These are phyloP conservation scores for Teleogryllus oceanicus DNA, from an alignment of 2,888 invertebrate genomes.

Conservation along the genomic window DNA sequence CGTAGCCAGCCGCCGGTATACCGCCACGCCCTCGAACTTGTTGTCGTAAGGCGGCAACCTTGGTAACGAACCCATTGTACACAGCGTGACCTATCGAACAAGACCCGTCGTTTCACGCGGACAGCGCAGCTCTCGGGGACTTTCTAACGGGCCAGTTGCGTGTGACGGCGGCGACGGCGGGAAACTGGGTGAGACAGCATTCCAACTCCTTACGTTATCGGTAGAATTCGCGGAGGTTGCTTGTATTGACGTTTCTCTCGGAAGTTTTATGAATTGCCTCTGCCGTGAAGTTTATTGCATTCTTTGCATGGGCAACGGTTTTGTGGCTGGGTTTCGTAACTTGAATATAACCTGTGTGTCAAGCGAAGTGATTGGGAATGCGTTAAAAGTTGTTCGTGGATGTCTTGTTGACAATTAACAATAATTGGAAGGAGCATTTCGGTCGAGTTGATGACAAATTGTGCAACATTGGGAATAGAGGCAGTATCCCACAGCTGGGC, in stretches of 20 bases:
- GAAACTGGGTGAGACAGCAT: background rate
- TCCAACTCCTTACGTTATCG: background rate
- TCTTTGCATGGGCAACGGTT: background rate
- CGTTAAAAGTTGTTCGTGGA: no score
- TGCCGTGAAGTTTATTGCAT: background rate
- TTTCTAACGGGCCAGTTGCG: background rate
- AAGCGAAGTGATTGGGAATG: no score
- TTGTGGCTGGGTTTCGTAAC: no score
- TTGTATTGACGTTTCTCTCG: background rate
- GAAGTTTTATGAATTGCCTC: background rate
- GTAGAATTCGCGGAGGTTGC: background rate
- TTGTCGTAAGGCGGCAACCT: background rate
- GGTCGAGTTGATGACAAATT: no score
- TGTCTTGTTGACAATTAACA: no score
- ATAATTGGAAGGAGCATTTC: no score
- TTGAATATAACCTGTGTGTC: no score
- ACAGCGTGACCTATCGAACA: background rate
- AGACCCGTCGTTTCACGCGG: background rate
- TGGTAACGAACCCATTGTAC: background rate
- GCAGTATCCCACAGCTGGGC: no score
- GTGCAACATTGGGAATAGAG: no score
- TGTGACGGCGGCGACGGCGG: background rate
- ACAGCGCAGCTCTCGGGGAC: background rate
- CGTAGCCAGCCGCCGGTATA: background rate
- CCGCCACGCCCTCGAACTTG: slow-evolving; percentile 4